Evolutionary conservation across 2,888 invertebrate species (phyloP).

Genomic region (Ceratothoa steindachneri): DNA sequence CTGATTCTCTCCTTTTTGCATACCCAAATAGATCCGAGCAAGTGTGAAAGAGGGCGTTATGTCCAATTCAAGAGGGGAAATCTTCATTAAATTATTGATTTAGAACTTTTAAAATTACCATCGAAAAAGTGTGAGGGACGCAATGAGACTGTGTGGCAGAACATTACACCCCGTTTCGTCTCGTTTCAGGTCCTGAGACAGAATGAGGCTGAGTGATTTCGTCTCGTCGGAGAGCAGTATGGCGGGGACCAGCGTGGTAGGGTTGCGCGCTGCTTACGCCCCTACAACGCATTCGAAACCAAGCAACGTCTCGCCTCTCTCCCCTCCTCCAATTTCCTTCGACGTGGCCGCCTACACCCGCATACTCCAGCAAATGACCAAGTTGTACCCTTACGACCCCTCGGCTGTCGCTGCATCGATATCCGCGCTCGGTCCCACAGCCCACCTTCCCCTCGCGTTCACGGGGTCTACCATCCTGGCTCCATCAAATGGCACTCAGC

Average conservation of each 20-base stretch:
- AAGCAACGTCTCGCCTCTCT: conserved; percentile 3
- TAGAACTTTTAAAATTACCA: too few relatives aligned
- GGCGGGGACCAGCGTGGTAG: background rate
- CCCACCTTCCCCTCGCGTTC: conserved; percentile 40
- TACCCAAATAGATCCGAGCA: too few relatives aligned
- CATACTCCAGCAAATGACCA: conserved; percentile 42
- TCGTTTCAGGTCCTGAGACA: background rate
- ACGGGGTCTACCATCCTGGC: conserved; percentile 34
- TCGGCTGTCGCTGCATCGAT: conserved; percentile 40
- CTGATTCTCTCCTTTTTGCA: too few relatives aligned
- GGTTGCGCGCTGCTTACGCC: background rate
- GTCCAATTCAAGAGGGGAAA: too few relatives aligned
- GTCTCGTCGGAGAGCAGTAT: background rate
- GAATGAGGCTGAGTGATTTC: background rate
- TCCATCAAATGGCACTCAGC: background rate
- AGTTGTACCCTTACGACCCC: conserved; percentile 42
- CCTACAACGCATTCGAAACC: background rate
- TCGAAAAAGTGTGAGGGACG: too few relatives aligned
- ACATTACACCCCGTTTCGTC: too few relatives aligned
- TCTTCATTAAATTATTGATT: too few relatives aligned
- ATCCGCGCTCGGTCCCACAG: conserved; percentile 33
- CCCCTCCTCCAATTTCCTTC: conserved; percentile 27
- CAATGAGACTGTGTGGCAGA: too few relatives aligned
- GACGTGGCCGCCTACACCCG: conserved; percentile 41
- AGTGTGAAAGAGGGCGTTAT: too few relatives aligned